phyloP scores from a whole-genome alignment of 2,113 vertebrate species.

The Prionailurus viverrinus region DNA sequence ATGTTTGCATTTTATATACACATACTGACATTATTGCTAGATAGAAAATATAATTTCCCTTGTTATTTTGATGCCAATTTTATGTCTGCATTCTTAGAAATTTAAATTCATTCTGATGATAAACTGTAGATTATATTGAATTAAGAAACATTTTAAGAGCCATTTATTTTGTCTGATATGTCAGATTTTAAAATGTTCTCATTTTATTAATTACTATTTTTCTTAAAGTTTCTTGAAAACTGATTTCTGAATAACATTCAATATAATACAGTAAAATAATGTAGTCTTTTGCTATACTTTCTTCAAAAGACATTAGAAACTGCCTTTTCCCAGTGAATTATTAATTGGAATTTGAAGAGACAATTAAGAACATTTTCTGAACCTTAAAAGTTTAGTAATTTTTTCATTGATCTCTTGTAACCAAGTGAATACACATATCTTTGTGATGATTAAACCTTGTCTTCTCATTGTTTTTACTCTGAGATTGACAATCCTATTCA shows the following conservation, averaged over 20 bases:
- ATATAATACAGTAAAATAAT: background rate
- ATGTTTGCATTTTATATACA: background rate
- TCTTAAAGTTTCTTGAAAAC: background rate
- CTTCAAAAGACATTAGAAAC: background rate
- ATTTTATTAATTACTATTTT: conserved; percentile 2
- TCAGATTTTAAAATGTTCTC: background rate
- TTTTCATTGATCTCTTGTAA: background rate
- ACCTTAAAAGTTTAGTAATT: background rate
- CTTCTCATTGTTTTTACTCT: background rate
- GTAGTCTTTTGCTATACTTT: background rate
- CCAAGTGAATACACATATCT: background rate
- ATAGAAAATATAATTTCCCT: background rate
- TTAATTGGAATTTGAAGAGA: background rate
- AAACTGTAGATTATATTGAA: background rate
- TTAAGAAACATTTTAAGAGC: background rate
- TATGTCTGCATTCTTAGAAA: background rate
- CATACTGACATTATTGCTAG: background rate
- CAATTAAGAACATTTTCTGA: background rate
- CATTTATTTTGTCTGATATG: conserved; percentile 25
- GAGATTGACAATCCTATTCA: background rate
- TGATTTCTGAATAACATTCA: background rate
- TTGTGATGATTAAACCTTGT: background rate
- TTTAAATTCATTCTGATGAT: background rate
- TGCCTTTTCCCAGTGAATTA: background rate
- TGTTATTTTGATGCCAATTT: background rate